A percentile compares a stretch with the other conserved stretches of the same genome.
Evolutionary conservation across 1,140 invertebrate genomes (phyloP).

Genomic region (Coenobita brevimanus): DNA sequence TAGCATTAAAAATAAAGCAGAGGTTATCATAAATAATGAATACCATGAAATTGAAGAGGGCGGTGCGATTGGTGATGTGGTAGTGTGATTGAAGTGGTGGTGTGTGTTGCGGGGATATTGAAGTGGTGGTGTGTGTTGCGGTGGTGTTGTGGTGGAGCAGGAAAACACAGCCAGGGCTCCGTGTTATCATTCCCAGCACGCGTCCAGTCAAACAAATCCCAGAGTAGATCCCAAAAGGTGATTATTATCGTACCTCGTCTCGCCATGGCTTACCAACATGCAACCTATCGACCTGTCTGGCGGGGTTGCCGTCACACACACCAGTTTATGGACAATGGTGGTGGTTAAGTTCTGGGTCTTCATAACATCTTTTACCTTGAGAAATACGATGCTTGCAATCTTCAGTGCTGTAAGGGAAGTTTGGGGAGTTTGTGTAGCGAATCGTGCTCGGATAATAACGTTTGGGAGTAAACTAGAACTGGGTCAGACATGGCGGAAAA

Average conservation of each 20-base stretch:
- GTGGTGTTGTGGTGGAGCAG: not conserved
- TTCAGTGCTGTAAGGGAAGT: too few species aligned
- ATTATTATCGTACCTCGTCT: constrained; percentile 63
- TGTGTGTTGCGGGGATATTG: too few species aligned
- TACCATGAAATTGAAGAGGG: too few species aligned
- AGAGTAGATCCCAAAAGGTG: constrained; percentile 62
- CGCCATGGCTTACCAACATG: constrained; percentile 61
- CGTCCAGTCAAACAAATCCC: constrained; percentile 60
- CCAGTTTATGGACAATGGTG: constrained; percentile 16
- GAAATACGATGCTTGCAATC: not conserved
- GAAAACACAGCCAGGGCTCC: not conserved
- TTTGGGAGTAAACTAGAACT: constrained; percentile 33
- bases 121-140: not conserved
- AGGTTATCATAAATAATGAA: too few species aligned
- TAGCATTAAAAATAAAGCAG: too few species aligned
- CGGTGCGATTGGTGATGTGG: too few species aligned
- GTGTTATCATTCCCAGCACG: constrained; percentile 37
- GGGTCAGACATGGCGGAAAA: constrained; percentile 52
- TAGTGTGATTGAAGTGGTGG: too few species aligned
- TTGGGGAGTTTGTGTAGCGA: too few species aligned
- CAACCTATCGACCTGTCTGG: constrained; percentile 64
- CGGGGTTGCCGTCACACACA: constrained; percentile 40
- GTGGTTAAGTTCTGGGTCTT: not conserved
- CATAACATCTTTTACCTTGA: too few species aligned
- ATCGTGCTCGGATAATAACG: not conserved